A percentile compares a stretch with the other conserved stretches of the same genome.
phyloP scores from a whole-genome alignment of 2,888 invertebrate genomes.

The Piscicola geometra region DNA sequence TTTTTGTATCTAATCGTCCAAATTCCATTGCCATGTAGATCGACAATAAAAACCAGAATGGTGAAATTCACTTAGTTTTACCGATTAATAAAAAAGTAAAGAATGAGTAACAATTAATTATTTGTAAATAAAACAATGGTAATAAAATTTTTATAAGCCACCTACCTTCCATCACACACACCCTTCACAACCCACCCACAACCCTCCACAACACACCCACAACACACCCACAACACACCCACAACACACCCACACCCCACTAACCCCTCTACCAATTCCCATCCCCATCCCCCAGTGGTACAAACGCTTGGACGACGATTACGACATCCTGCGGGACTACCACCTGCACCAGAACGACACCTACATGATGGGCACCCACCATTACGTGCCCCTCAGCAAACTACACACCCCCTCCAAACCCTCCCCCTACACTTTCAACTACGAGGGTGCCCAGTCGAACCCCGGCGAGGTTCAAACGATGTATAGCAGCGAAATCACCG shows the following conservation, averaged over 20 bases:
- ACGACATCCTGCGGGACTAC: background rate
- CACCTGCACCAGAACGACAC: slow-evolving; percentile 16
- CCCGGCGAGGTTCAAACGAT: background rate
- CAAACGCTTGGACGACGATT: slow-evolving; percentile 15
- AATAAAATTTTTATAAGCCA: too few species aligned
- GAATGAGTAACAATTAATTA: too few species aligned
- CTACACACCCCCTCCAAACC: background rate
- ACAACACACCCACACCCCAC: background rate
- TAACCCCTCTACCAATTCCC: background rate
- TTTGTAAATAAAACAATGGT: too few species aligned
- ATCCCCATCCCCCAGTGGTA: slow-evolving; percentile 12
- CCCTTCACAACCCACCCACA: background rate
- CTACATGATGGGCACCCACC: slow-evolving; percentile 1
- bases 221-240: background rate
- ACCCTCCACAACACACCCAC: background rate
- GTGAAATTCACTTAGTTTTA: too few species aligned
- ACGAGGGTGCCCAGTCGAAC: background rate
- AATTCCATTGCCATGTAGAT: too few species aligned
- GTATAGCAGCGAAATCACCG: slow-evolving; percentile 19
- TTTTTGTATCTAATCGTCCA: too few species aligned
- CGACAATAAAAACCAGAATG: too few species aligned
- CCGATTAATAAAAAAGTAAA: too few species aligned
- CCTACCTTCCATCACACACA: too few species aligned
- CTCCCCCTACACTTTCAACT: background rate
- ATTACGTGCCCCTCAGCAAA: slow-evolving; percentile 22